Conservation (phyloP, 2,888 invertebrate species). For the Hyalella azteca region DNA sequence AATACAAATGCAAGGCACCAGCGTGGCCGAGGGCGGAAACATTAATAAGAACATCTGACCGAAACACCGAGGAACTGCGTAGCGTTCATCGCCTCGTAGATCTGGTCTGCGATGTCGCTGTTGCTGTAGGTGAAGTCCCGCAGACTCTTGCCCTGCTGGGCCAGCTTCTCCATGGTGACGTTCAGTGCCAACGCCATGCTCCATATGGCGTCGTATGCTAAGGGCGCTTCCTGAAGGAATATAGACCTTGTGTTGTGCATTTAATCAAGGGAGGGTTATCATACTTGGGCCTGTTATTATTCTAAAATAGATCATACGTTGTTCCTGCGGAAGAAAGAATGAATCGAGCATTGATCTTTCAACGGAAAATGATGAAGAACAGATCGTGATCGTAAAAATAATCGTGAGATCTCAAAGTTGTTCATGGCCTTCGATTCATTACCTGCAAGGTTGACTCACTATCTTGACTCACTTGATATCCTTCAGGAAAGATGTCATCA, state of each 20-base stretch:
- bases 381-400: too few relatives aligned
- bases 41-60: too few relatives aligned
- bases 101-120: slow-evolving; percentile 91
- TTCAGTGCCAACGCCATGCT: slow-evolving; percentile 97
- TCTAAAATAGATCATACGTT: too few relatives aligned
- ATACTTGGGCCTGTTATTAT: background rate
- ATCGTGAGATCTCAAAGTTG: too few relatives aligned
- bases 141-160: slow-evolving; percentile 78
- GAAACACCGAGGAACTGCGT: slow-evolving; percentile 97
- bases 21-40: too few relatives aligned
- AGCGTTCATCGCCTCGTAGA: slow-evolving; percentile 97
- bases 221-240: slow-evolving; percentile 78
- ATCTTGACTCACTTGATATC: slow-evolving; percentile 77
- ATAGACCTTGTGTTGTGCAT: background rate
- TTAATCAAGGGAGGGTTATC: background rate
- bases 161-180: slow-evolving; percentile 89
- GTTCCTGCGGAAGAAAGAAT: too few relatives aligned
- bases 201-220: slow-evolving; percentile 99
- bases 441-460: too few relatives aligned
- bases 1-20: too few relatives aligned
- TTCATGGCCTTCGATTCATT: too few relatives aligned
- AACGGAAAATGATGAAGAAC: too few relatives aligned
- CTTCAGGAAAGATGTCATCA: slow-evolving; percentile 85
- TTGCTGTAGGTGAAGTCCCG: slow-evolving; percentile 97
- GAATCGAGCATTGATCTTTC: background rate